Evolutionary conservation across 2,113 vertebrate genomes (phyloP).

Genomic region (Grallaria varia): DNA sequence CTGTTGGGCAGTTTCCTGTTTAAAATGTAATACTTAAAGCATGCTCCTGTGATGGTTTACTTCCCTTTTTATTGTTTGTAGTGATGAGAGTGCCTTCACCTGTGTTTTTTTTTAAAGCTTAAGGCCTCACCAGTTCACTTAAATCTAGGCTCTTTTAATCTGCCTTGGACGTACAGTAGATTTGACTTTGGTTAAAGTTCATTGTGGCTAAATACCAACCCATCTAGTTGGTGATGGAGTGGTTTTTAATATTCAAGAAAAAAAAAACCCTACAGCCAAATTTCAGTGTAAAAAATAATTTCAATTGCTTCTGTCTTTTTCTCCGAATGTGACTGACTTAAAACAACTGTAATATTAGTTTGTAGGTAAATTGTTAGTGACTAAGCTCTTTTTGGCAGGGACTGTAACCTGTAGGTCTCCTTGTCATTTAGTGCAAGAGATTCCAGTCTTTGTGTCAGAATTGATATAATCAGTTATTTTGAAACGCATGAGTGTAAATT

Average conservation of each 20-base stretch:
- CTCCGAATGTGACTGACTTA: neutral
- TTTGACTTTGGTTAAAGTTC: neutral
- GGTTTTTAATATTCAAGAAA: neutral
- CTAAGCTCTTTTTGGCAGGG: neutral
- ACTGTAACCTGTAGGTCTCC: neutral
- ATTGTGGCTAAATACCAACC: neutral
- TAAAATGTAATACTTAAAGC: neutral
- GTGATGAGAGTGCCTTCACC: neutral
- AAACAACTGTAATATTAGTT: neutral
- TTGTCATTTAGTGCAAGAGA: neutral
- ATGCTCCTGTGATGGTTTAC: neutral
- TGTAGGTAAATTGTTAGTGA: neutral
- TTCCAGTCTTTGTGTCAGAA: neutral
- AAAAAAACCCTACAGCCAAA: neutral
- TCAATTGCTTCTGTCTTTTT: neutral
- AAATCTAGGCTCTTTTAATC: neutral
- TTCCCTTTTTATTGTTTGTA: neutral
- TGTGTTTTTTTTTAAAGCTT: neutral
- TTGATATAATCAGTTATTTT: neutral
- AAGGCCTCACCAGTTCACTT: neutral
- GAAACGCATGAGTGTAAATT: neutral
- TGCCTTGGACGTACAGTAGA: neutral
- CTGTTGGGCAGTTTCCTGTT: constrained; percentile 5
- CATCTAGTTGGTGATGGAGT: neutral
- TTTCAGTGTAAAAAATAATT: neutral